Evolutionary conservation across 2,113 vertebrate species (phyloP).

Genomic region (Bolborhynchus lineola): DNA sequence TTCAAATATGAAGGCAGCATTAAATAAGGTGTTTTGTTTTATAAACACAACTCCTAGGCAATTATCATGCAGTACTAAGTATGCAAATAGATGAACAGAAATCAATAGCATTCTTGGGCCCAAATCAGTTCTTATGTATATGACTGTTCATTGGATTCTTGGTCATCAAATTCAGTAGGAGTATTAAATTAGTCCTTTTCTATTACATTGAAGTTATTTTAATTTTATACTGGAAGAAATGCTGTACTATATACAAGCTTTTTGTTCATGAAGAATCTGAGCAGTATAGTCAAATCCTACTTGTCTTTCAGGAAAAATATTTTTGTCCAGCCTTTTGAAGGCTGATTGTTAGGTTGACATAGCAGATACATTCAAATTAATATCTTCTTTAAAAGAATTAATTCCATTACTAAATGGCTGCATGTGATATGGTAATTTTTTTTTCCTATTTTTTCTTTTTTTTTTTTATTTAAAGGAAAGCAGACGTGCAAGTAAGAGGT

Average conservation of each 20-base stretch:
- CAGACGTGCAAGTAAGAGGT: not conserved
- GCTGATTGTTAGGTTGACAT: not conserved
- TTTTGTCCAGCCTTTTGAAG: not conserved
- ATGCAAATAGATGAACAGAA: not conserved
- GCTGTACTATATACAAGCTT: not conserved
- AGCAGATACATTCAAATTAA: not conserved
- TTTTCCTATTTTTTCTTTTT: too few relatives aligned
- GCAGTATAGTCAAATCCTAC: not conserved
- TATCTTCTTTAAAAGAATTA: not conserved
- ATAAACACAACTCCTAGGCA: not conserved
- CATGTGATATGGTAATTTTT: not conserved
- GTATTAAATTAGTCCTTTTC: not conserved
- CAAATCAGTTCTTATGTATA: not conserved
- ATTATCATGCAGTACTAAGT: not conserved
- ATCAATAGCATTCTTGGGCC: not conserved
- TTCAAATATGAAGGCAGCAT: not conserved
- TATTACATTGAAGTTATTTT: not conserved
- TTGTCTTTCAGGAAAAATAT: not conserved
- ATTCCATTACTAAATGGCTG: not conserved
- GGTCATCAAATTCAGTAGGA: not conserved
- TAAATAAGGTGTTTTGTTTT: not conserved
- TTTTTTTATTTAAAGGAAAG: not conserved
- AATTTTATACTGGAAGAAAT: not conserved
- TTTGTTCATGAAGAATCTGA: not conserved
- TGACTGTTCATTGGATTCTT: not conserved